Base-by-base conservation (phyloP, 2,888 invertebrate species). In the Desoria tigrina region DNA sequence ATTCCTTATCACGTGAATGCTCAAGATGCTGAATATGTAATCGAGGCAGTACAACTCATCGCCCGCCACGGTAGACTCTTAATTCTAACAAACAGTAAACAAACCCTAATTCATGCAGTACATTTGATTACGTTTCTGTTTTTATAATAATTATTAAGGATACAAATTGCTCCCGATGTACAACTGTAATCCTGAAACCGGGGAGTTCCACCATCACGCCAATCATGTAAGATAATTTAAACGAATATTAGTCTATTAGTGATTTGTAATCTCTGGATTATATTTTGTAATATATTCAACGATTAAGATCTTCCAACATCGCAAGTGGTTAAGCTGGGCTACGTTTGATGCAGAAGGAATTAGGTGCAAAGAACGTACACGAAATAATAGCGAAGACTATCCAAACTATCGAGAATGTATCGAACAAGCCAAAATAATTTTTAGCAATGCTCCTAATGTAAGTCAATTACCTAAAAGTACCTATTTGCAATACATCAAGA, bases 101-200 rank as follows among this genome's bases (percentile, higher is more conserved):
- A 6, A 2, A n/a, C n/a, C n/a, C n/a, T n/a, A n/a, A n/a, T n/a
- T n/a, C n/a, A n/a, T n/a, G n/a, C n/a, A n/a, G n/a, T n/a, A n/a
- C n/a, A n/a, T n/a, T n/a, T n/a, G n/a, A n/a, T n/a, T n/a, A n/a
- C n/a, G n/a, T n/a, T n/a, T n/a, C n/a, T n/a, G n/a, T n/a, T n/a
- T n/a, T n/a, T n/a, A n/a, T n/a, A n/a, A n/a, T n/a, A n/a, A n/a
- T n/a, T n/a, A n/a, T n/a, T n/a, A n/a, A 72, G 72, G 89, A 0
- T 93, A 93, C 90, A 91, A 91, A 78, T 84, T 94, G 49, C 80
- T 94, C 60, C 94, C 94, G 0, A 90, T 92, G 79, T 94, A 94
- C 79, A 85, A 88, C 11, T 86, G 92, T n/a, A 91, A 93, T 78
- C 86, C 90, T 4, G 88, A 92, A 78, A 92, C 92, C 0, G 94